A percentile compares a stretch with the other conserved stretches of the same genome.
Evolutionary conservation across 2,888 invertebrate genomes (phyloP).

Genomic region (Andricus curvator): DNA sequence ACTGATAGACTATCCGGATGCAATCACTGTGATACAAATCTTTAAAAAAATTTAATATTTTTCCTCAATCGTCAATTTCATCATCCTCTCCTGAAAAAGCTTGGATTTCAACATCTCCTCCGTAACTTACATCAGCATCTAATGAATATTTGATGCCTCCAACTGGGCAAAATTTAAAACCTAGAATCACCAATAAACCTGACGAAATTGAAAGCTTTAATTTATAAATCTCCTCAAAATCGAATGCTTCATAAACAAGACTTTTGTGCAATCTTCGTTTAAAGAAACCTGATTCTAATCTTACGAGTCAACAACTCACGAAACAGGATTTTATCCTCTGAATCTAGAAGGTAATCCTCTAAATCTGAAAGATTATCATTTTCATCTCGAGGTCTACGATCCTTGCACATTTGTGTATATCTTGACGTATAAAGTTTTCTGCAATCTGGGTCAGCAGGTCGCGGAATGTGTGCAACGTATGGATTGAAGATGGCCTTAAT

Average conservation of each 20-base stretch:
- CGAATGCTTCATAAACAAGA: background rate
- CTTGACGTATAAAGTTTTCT: constrained; percentile 46
- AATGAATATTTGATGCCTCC: no score
- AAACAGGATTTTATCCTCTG: background rate
- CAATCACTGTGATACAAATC: no score
- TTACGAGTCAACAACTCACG: background rate
- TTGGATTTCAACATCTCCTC: no score
- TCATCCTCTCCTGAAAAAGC: no score
- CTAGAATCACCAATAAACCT: no score
- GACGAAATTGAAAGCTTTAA: no score
- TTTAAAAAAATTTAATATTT: no score
- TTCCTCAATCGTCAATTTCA: no score
- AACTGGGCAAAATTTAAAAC: no score
- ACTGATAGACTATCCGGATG: no score
- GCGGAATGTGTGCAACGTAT: constrained; percentile 14
- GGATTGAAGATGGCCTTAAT: constrained; percentile 52
- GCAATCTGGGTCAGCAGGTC: constrained; percentile 53
- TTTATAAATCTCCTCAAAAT: no score
- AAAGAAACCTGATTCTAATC: background rate
- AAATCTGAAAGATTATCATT: constrained; percentile 15
- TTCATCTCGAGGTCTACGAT: constrained; percentile 8
- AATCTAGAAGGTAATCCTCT: background rate
- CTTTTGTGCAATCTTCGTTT: background rate
- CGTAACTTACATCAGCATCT: no score
- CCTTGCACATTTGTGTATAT: constrained; percentile 13